Evolutionary conservation across 1,140 invertebrate genomes (phyloP), one percentile per base, ranked within the genome.

Genomic region (Aphelenchoides avenae): DNA sequence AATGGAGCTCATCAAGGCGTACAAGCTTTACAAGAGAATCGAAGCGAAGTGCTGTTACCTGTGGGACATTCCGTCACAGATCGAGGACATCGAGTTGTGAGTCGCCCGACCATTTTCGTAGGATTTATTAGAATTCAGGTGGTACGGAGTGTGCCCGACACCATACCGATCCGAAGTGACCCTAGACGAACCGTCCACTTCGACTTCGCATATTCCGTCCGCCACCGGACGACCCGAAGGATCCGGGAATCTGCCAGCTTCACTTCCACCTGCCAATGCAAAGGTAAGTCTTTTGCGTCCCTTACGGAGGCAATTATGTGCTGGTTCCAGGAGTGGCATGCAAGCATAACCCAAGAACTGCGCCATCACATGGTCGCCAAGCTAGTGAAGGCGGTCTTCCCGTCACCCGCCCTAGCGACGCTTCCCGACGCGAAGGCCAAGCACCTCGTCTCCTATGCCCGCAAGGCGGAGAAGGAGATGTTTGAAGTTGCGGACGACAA

Each of bases 171-270:
- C n/a, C n/a, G n/a, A n/a, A n/a, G n/a, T n/a, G n/a, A n/a, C n/a
- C n/a, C n/a, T n/a, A n/a, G n/a, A n/a, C n/a, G n/a, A n/a, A n/a
- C n/a, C n/a, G n/a, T n/a, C n/a, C n/a, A n/a, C n/a, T n/a, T n/a
- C n/a, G n/a, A n/a, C n/a, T n/a, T n/a, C n/a, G n/a, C n/a, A n/a
- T n/a, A n/a, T n/a, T n/a, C n/a, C n/a, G n/a, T n/a, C n/a, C n/a
- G n/a, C n/a, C n/a, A n/a, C n/a, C n/a, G n/a, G n/a, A n/a, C n/a
- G n/a, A n/a, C n/a, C n/a, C 57, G 46, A 52, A 20, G 31, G 27
- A 13, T 52, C 61, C 46, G 61, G 51, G n/a, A 39, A 55, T 26
- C 43, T 75, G 18, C 68, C 68, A 20, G 60, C 68, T 9, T 72
- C 69, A 18, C 71, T 75, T 37, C 57, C 70, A 18, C 71, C 69